Conservation (phyloP, 2,888 invertebrate genomes). For the Drosophila yooni region DNA sequence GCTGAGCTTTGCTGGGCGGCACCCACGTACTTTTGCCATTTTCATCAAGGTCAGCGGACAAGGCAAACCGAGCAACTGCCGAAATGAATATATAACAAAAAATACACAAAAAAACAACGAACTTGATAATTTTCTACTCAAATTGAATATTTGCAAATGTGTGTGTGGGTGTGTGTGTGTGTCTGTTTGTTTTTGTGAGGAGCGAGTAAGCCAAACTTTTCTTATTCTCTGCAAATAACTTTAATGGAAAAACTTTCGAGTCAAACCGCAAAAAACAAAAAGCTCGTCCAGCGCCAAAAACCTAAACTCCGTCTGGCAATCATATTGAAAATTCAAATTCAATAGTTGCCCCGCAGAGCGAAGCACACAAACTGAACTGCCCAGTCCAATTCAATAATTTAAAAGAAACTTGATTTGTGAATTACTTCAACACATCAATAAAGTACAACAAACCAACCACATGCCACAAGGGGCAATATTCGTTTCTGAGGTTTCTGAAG, state of each 20-base stretch:
- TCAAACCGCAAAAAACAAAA: constrained; percentile 70
- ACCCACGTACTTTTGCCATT: constrained; percentile 47
- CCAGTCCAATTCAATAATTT: constrained; percentile 21
- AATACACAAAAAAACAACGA: constrained; percentile 24
- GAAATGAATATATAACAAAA: constrained; percentile 26
- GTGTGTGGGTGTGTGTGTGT: constrained; percentile 20
- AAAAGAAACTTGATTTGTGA: constrained; percentile 10
- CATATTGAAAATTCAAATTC: constrained; percentile 76
- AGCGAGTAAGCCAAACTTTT: constrained; percentile 62
- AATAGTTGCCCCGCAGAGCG: constrained; percentile 52
- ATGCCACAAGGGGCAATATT: background rate
- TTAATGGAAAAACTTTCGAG: constrained; percentile 80
- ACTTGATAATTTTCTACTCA: constrained; percentile 75
- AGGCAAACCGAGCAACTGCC: constrained; percentile 35
- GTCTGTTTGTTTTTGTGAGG: constrained; percentile 22
- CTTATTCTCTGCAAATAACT: constrained; percentile 77
- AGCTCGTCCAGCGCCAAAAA: constrained; percentile 32
- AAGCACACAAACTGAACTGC: constrained; percentile 25
- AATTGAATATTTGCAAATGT: constrained; percentile 77
- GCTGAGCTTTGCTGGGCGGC: constrained; percentile 17
- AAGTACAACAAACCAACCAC: background rate
- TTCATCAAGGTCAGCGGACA: constrained; percentile 66
- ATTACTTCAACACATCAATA: background rate
- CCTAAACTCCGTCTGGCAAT: constrained; percentile 34
- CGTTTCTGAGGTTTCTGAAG: background rate